Evolutionary conservation across 2,797 vertebrate species (phyloP).

Genomic region (Notolepis coatsorum): DNA sequence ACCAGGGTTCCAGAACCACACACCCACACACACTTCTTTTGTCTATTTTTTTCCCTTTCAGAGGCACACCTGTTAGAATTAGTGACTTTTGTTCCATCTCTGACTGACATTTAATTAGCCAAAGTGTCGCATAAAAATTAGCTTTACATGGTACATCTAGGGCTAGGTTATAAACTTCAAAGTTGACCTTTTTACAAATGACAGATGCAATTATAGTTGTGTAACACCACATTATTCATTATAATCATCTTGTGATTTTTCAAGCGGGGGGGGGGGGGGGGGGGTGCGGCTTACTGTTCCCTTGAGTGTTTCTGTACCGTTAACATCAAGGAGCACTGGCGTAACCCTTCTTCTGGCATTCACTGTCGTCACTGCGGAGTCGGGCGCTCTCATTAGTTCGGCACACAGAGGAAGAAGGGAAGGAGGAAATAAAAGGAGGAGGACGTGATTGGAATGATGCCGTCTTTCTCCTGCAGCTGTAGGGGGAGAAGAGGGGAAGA

Average conservation of each 20-base stretch:
- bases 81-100: conserved; percentile 17
- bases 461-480: conserved; percentile 75
- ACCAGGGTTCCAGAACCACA: no score
- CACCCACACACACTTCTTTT: no score
- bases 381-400: conserved; percentile 46
- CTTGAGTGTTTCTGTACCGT: conserved; percentile 15
- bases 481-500: conserved; percentile 48
- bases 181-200: conserved; percentile 30
- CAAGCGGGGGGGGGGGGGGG: conserved; percentile 16
- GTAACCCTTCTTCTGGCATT: conserved; percentile 16
- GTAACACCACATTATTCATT: conserved; percentile 33
- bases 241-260: conserved; percentile 27
- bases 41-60: no score
- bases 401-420: conserved; percentile 40
- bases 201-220: conserved; percentile 23
- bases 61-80: no score
- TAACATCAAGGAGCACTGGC: conserved; percentile 26
- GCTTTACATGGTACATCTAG: conserved; percentile 10
- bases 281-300: conserved; percentile 16
- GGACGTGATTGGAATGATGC: conserved; percentile 60
- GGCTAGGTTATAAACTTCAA: conserved; percentile 1
- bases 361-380: conserved; percentile 42
- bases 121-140: neutral
- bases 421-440: conserved; percentile 39
- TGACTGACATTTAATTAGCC: conserved; percentile 38